phyloP scores from a whole-genome alignment of 1,140 invertebrate genomes.

The Trichoplusia ni region DNA sequence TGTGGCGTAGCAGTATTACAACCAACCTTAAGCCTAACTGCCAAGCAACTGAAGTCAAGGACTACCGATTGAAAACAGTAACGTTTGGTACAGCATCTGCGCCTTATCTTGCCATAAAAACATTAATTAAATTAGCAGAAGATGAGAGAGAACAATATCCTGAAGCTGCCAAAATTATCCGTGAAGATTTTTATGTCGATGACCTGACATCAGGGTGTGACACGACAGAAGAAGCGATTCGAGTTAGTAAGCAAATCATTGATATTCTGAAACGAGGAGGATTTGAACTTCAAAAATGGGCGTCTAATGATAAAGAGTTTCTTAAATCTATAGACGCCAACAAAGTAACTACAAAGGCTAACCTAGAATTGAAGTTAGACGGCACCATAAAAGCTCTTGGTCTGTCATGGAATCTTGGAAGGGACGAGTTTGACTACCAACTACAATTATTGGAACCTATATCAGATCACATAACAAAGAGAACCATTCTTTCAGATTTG shows the following conservation, averaged over 20 bases:
- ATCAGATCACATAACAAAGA: slow-evolving; percentile 41
- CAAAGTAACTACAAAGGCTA: slow-evolving; percentile 12
- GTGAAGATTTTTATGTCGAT: slow-evolving; percentile 64
- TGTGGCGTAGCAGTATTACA: slow-evolving; percentile 55
- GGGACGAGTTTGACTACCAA: slow-evolving; percentile 42
- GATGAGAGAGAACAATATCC: slow-evolving; percentile 47
- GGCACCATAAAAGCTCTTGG: slow-evolving; percentile 42
- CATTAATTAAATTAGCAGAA: slow-evolving; percentile 48
- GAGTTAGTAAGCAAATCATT: slow-evolving; percentile 39
- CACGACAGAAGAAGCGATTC: slow-evolving; percentile 40
- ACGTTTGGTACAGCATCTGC: slow-evolving; percentile 63
- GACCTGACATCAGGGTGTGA: slow-evolving; percentile 57
- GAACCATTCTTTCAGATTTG: slow-evolving; percentile 49
- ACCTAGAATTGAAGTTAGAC: slow-evolving; percentile 26
- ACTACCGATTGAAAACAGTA: slow-evolving; percentile 48
- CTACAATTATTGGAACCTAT: slow-evolving; percentile 27
- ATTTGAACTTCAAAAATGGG: slow-evolving; percentile 51
- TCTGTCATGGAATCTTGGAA: slow-evolving; percentile 42
- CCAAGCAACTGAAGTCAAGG: slow-evolving; percentile 27
- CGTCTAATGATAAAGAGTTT: slow-evolving; percentile 42
- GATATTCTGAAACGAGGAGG: slow-evolving; percentile 43
- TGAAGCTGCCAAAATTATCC: slow-evolving; percentile 40
- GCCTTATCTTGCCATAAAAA: slow-evolving; percentile 61
- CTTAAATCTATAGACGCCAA: slow-evolving; percentile 22
- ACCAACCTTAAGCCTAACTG: neutral